These are phyloP conservation scores for Pan troglodytes DNA, from an alignment of 2,113 vertebrate genomes.

Conservation along the genomic window NHGRI_mPanTro3-v2.1_pri NC_086016.1:45483501-45484000, in stretches of 20 bases:
- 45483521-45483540: not conserved
- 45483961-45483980: not conserved
- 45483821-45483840: not conserved
- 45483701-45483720: not conserved
- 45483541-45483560: fast-evolving
- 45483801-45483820: not conserved
- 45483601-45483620: fast-evolving
- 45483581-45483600: not conserved
- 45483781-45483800: not conserved
- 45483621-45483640: fast-evolving
- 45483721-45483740: not conserved
- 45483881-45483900: not conserved
- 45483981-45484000: not conserved
- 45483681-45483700: not conserved
- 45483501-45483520: not conserved
- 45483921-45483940: not conserved
- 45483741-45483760: fast-evolving
- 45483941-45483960: not conserved
- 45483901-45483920: not conserved
- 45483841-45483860: fast-evolving
- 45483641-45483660: not conserved
- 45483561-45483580: not conserved
- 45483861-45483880: not conserved
- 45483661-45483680: no score
- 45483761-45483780: fast-evolving